phyloP scores from a whole-genome alignment of 2,888 invertebrate genomes.

The Eupithecia pulchellata region DNA sequence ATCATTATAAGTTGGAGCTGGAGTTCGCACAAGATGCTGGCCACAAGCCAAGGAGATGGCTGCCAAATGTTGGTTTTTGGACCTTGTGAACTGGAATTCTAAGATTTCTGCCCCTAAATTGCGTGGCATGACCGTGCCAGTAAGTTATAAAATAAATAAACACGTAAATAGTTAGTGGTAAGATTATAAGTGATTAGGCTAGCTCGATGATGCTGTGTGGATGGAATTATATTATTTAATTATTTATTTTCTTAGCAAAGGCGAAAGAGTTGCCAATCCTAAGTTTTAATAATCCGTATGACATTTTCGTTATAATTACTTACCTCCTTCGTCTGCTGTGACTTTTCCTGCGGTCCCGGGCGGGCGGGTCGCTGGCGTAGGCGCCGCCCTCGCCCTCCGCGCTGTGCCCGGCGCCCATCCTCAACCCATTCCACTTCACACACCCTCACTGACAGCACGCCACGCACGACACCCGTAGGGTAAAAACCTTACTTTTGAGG shows the following conservation, averaged over 20 bases:
- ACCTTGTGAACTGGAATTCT: slow-evolving; percentile 16
- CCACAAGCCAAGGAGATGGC: slow-evolving; percentile 23
- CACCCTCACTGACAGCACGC: slow-evolving; percentile 75
- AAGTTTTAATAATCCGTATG: neutral
- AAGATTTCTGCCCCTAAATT: slow-evolving; percentile 27
- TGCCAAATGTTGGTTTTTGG: slow-evolving; percentile 30
- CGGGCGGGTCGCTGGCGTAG: slow-evolving; percentile 81
- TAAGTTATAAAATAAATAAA: too few species aligned
- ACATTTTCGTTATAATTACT: neutral
- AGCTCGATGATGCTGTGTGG: too few species aligned
- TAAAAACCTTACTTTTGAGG: neutral
- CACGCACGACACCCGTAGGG: slow-evolving; percentile 66
- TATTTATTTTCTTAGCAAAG: too few species aligned
- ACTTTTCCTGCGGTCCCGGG: slow-evolving; percentile 72
- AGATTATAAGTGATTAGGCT: neutral
- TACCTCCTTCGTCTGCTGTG: slow-evolving; percentile 79
- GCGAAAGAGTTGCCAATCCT: neutral
- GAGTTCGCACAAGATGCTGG: slow-evolving; percentile 23
- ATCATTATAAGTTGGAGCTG: slow-evolving; percentile 16
- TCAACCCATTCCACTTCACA: slow-evolving; percentile 80
- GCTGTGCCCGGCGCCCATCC: slow-evolving; percentile 83
- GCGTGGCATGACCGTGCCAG: slow-evolving; percentile 19
- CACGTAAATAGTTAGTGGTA: neutral
- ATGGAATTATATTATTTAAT: too few species aligned
- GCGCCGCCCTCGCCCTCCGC: slow-evolving; percentile 81